Percentiles rank a stretch among this genome's conserved stretches.
Conservation (phyloP, 2,797 vertebrate genomes). For the Gymnopithys bicolor region DNA sequence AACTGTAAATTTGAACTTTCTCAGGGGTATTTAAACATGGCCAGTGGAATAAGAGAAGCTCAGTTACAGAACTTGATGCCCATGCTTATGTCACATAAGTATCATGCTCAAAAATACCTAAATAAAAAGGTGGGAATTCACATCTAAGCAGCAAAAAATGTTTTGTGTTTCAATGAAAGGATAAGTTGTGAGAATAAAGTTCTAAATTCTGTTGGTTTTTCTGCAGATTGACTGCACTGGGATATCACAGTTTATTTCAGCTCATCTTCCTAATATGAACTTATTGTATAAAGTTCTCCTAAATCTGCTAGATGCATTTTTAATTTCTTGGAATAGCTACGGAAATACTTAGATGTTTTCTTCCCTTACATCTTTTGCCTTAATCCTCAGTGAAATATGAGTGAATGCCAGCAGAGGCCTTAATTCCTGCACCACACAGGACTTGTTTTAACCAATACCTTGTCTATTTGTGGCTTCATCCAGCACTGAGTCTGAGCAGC, state of each 20-base stretch:
- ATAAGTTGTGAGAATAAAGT: neutral
- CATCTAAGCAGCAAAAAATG: neutral
- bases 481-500: rapidly evolving
- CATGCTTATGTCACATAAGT: neutral
- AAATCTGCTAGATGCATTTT: neutral
- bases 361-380: neutral
- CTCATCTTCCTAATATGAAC: neutral
- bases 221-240: neutral
- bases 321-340: neutral
- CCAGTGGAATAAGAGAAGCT: neutral
- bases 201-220: neutral
- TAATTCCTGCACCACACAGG: neutral
- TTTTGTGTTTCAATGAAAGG: neutral
- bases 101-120: neutral
- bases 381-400: neutral
- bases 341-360: neutral
- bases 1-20: neutral
- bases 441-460: neutral
- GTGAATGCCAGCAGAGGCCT: neutral
- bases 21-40: neutral
- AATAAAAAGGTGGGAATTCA: neutral
- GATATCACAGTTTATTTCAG: neutral
- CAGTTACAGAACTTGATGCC: neutral
- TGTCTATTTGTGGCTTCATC: neutral
- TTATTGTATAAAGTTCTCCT: neutral